Percentiles rank a stretch among this genome's conserved stretches.
phyloP scores from a whole-genome alignment of 2,797 vertebrate species.

The Bovichtus variegatus region DNA sequence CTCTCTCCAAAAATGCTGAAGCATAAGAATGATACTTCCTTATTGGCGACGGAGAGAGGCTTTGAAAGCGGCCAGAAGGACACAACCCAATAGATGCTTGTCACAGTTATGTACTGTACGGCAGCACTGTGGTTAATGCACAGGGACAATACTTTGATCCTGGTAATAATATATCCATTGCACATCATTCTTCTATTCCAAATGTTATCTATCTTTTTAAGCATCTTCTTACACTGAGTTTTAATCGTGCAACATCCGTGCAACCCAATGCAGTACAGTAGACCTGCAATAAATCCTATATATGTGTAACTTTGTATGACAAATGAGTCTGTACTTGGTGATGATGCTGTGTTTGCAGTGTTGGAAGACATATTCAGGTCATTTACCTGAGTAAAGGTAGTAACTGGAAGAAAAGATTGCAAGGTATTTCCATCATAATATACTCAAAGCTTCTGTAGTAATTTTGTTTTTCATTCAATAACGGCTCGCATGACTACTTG shows the following conservation, averaged over 20 bases:
- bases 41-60: constrained; percentile 24
- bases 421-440: background rate
- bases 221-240: background rate
- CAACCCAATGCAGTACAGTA: background rate
- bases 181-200: background rate
- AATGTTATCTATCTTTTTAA: background rate
- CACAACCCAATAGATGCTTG: background rate
- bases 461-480: background rate
- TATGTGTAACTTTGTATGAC: background rate
- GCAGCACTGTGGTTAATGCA: background rate
- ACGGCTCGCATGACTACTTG: no score
- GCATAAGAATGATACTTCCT: constrained; percentile 60
- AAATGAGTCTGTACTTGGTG: no score
- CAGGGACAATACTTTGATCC: background rate
- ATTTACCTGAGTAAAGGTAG: background rate
- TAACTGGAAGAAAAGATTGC: background rate
- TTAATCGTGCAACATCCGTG: background rate
- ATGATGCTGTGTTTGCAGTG: no score
- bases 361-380: background rate
- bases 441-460: background rate
- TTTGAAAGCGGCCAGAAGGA: constrained; percentile 18
- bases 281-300: no score
- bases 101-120: background rate
- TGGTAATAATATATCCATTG: background rate
- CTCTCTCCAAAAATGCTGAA: constrained; percentile 57